phyloP scores from a whole-genome alignment of 2,888 invertebrate species.

The Candidula unifasciata region DNA sequence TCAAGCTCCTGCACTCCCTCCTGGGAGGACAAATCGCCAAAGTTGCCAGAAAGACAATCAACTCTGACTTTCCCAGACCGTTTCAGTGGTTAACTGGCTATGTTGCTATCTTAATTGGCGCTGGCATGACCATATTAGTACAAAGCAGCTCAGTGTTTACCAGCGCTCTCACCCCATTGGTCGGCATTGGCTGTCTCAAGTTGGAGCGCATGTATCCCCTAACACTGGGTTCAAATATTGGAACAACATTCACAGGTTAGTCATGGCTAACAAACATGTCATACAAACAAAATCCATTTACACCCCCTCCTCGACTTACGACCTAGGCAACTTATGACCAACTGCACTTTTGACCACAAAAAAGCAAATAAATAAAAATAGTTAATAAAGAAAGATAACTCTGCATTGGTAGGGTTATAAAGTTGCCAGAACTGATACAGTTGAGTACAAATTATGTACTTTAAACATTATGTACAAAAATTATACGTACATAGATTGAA shows the following conservation, averaged over 20 bases:
- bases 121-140: constrained; percentile 70
- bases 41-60: constrained; percentile 67
- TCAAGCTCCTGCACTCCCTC: constrained; percentile 72
- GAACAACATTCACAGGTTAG: constrained; percentile 72
- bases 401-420: no score
- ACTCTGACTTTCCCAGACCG: constrained; percentile 70
- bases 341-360: no score
- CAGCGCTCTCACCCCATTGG: constrained; percentile 72
- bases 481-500: no score
- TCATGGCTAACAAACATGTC: no score
- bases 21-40: constrained; percentile 69
- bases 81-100: constrained; percentile 70
- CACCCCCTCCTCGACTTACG: no score
- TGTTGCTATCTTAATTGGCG: constrained; percentile 68
- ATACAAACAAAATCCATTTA: no score
- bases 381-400: no score
- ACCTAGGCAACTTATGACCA: no score
- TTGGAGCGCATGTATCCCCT: constrained; percentile 73
- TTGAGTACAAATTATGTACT: no score
- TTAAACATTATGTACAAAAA: no score
- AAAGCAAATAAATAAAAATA: no score
- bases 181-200: constrained; percentile 70
- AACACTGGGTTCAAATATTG: constrained; percentile 73
- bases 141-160: constrained; percentile 74
- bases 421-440: no score